Evolutionary conservation across 2,113 vertebrate genomes (phyloP), one percentile per base, ranked within the genome.

Genomic region (Nanorana parkeri): DNA sequence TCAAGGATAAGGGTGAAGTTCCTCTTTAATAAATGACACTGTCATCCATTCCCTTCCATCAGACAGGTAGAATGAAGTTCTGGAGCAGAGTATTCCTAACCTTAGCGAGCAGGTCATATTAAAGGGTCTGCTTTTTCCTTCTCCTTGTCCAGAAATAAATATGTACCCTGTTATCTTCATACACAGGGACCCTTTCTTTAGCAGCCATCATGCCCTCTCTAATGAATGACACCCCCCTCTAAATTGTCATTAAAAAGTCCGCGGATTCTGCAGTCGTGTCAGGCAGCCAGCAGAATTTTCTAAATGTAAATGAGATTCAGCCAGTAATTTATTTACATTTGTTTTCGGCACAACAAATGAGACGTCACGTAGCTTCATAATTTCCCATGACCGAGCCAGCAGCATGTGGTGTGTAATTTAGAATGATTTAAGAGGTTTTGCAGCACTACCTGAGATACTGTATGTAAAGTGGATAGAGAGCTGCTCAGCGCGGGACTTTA

Each of bases 311-410:
- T 94, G 91, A 94, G 90, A 88, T 91, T 91, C 89, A 89, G 88
- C 83, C 89, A 90, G 91, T 93, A 93, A 94, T 94, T 94, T 94
- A 93, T 94, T 94, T 94, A 93, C 91, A 93, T 94, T 94, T 94
- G 93, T 94, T 94, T 94, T 89, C 90, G 92, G 90, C 91, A 93
- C 91, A 94, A 93, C 93, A 95, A 93, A 94, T 92, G 93, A 94
- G 91, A 93, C 92, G 91, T 94, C 93, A 94, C 89, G 88, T 92
- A 91, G 93, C 88, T 93, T 93, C 89, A 90, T 95, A 92, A 93
- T 93, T 95, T 94, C 87, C 91, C 92, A 88, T 93, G 94, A 94
- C 92, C 91, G 88, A 92, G 91, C 90, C 88, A 89, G 93, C 92
- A 92, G 92, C 92, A 88, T 92, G 90, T 89, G 86, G 88, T 90